These are phyloP conservation scores for Eulemur rubriventer DNA, from an alignment of 2,797 vertebrate species.

Conservation along the genomic window DNA sequence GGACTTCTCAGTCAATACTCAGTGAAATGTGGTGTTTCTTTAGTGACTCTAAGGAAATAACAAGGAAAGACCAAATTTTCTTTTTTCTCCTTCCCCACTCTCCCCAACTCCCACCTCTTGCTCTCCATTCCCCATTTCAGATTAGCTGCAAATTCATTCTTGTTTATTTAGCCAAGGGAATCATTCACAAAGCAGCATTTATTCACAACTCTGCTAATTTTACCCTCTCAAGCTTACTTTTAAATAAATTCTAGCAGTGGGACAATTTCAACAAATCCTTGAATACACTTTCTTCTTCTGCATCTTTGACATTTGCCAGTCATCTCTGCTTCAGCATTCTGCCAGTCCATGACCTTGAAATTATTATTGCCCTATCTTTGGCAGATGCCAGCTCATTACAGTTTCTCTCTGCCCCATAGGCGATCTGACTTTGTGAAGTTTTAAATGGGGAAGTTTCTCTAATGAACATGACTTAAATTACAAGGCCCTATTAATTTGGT, in stretches of 20 bases:
- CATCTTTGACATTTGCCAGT: slow-evolving; percentile 73
- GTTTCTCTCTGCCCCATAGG: slow-evolving; percentile 65
- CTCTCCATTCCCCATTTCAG: neutral
- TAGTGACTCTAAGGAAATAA: neutral
- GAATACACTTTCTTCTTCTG: slow-evolving; percentile 58
- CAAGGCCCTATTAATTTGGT: slow-evolving; percentile 52
- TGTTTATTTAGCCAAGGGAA: neutral
- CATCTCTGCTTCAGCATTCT: slow-evolving; percentile 52
- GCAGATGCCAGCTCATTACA: slow-evolving; percentile 58
- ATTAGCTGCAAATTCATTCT: neutral
- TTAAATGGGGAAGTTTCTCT: slow-evolving; percentile 58
- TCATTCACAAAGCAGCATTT: neutral
- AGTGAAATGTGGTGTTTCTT: neutral
- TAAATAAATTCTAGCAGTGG: slow-evolving; percentile 65
- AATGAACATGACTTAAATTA: slow-evolving; percentile 72
- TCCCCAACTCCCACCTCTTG: neutral
- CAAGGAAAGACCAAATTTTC: neutral
- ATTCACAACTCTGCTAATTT: slow-evolving; percentile 42
- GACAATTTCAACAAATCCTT: slow-evolving; percentile 71
- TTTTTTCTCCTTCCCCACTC: neutral
- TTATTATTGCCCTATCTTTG: slow-evolving; percentile 68
- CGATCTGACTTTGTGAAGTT: slow-evolving; percentile 65
- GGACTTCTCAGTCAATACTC: neutral
- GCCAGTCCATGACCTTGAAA: slow-evolving; percentile 74
- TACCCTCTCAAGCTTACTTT: slow-evolving; percentile 55